Evolutionary conservation across 2,113 vertebrate genomes (phyloP).

Genomic region (Hipposideros armiger): DNA sequence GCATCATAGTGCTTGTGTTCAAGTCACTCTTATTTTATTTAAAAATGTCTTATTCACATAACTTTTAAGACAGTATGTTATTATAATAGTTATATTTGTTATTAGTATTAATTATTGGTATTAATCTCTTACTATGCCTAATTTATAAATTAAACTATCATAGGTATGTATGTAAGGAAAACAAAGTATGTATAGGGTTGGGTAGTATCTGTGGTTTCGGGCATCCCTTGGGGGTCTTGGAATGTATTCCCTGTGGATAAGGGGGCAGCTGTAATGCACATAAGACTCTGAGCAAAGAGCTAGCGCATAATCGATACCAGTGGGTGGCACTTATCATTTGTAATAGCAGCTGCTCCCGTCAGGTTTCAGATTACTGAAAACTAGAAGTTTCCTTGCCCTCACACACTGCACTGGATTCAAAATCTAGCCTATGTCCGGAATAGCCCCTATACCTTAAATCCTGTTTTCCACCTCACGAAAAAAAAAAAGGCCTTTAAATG

Average conservation of each 20-base stretch:
- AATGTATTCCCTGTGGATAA: not conserved
- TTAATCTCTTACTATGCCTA: not conserved
- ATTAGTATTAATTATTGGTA: not conserved
- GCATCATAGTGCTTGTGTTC: not conserved
- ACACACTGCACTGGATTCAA: not conserved
- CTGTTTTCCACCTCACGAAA: not conserved
- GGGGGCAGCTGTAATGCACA: not conserved
- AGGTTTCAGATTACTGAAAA: not conserved
- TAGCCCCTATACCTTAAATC: fast-evolving
- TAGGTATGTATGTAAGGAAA: too few relatives aligned
- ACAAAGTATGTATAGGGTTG: too few relatives aligned
- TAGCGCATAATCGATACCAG: fast-evolving
- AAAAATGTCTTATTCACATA: not conserved
- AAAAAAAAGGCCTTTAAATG: not conserved
- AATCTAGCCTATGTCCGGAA: too few relatives aligned
- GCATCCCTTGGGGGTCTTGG: too few relatives aligned
- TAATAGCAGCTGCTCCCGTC: not conserved
- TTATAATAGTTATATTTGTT: not conserved
- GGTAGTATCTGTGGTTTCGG: too few relatives aligned
- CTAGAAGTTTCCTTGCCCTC: not conserved
- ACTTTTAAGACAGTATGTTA: not conserved
- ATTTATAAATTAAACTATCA: too few relatives aligned
- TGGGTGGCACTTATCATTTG: too few relatives aligned
- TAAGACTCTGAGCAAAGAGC: not conserved
- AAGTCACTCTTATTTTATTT: not conserved